Percentiles rank a stretch among this genome's conserved stretches.
Evolutionary conservation across 2,797 vertebrate species (phyloP).

Genomic region (Peromyscus melanophrys): DNA sequence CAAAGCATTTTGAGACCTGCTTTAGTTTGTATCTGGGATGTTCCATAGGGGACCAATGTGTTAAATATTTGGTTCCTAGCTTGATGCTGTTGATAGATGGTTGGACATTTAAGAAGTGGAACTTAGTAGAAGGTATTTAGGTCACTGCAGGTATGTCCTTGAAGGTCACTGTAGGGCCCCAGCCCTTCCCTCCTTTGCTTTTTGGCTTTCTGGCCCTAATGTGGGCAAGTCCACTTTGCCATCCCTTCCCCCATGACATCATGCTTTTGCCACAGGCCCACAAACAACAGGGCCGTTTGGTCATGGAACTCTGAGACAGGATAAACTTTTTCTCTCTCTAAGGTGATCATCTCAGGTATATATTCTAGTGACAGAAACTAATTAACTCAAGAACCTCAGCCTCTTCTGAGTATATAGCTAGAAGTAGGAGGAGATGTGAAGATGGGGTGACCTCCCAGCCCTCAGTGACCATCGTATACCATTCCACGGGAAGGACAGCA

Average conservation of each 20-base stretch:
- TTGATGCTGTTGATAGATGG: background rate
- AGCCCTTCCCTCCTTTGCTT: background rate
- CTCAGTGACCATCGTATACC: background rate
- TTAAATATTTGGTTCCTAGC: background rate
- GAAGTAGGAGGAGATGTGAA: accelerated
- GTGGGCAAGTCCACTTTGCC: background rate
- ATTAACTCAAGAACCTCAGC: no score
- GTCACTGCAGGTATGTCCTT: background rate
- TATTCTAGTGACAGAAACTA: background rate
- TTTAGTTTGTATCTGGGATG: background rate
- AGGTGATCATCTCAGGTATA: background rate
- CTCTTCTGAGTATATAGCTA: accelerated
- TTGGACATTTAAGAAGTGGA: background rate
- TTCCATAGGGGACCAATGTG: background rate
- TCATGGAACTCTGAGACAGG: background rate
- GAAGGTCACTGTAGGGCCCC: no score
- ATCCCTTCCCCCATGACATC: no score
- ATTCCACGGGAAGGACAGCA: background rate
- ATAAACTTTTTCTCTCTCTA: background rate
- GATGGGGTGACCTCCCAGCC: background rate
- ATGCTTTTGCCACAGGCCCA: background rate
- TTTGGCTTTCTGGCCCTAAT: background rate
- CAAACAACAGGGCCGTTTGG: background rate
- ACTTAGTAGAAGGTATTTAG: background rate
- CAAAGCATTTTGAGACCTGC: background rate